phyloP scores from a whole-genome alignment of 2,888 invertebrate genomes.

The Omphaloscelis lunosa region DNA sequence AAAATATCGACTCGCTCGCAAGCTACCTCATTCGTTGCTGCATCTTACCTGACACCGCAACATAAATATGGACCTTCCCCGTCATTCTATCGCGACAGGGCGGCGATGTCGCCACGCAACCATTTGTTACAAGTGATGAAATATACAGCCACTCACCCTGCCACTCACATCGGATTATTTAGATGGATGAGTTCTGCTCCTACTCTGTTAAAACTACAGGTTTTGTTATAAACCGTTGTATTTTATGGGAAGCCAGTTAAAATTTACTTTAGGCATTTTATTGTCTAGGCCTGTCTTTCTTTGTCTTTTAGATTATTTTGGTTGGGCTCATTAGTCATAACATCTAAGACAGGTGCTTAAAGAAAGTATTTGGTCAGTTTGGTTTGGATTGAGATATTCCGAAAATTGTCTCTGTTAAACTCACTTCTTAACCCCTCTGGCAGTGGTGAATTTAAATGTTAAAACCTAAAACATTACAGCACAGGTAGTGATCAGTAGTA shows the following conservation, averaged over 20 bases:
- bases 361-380: neutral
- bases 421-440: no score
- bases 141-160: conserved; percentile 24
- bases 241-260: neutral
- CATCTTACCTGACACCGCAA: conserved; percentile 6
- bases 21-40: conserved; percentile 25
- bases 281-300: neutral
- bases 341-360: neutral
- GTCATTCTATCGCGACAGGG: neutral
- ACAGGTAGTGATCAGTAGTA: neutral
- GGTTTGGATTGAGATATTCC: neutral
- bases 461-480: neutral
- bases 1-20: neutral
- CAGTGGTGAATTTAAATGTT: no score
- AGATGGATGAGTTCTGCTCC: conserved; percentile 36
- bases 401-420: neutral
- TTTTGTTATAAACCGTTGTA: conserved; percentile 8
- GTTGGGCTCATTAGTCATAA: neutral
- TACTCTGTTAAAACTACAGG: conserved; percentile 9
- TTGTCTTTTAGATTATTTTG: neutral
- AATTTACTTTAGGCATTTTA: neutral
- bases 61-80: conserved; percentile 24
- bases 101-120: conserved; percentile 4
- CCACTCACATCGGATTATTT: conserved; percentile 38
- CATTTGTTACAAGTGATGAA: conserved; percentile 40